A percentile compares a stretch with the other conserved stretches of the same genome.
These are phyloP conservation scores for Chymomyza procnemis DNA, from an alignment of 2,888 invertebrate species.

Conservation along the genomic window DNA sequence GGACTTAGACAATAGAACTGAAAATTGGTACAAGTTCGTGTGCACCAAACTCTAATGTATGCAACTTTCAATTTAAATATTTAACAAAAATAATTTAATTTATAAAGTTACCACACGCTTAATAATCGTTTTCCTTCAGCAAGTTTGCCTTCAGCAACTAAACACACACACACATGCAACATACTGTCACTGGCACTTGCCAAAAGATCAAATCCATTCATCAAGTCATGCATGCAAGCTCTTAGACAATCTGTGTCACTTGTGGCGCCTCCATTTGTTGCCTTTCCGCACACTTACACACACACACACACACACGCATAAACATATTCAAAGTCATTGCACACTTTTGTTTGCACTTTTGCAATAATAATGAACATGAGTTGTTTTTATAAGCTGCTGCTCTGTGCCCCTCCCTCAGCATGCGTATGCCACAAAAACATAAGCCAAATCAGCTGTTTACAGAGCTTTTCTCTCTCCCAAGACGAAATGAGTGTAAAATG, in stretches of 20 bases:
- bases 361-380: neutral
- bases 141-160: too few species aligned
- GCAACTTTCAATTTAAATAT: too few species aligned
- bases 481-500: neutral
- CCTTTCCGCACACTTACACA: neutral
- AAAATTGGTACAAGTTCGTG: too few species aligned
- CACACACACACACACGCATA: neutral
- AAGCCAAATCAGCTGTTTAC: constrained; percentile 1
- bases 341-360: constrained; percentile 8
- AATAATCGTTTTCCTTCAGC: too few species aligned
- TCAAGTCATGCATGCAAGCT: neutral
- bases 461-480: constrained; percentile 28
- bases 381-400: neutral
- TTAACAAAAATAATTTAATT: too few species aligned
- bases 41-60: too few species aligned
- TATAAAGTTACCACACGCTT: too few species aligned
- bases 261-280: neutral
- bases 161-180: too few species aligned
- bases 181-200: neutral
- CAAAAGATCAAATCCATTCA: neutral
- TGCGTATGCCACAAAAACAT: neutral
- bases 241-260: neutral
- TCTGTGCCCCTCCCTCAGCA: neutral
- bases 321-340: constrained; percentile 1
- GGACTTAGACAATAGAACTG: too few species aligned